Evolutionary conservation across 1,140 invertebrate species (phyloP).

Genomic region (Batillaria attramentaria): DNA sequence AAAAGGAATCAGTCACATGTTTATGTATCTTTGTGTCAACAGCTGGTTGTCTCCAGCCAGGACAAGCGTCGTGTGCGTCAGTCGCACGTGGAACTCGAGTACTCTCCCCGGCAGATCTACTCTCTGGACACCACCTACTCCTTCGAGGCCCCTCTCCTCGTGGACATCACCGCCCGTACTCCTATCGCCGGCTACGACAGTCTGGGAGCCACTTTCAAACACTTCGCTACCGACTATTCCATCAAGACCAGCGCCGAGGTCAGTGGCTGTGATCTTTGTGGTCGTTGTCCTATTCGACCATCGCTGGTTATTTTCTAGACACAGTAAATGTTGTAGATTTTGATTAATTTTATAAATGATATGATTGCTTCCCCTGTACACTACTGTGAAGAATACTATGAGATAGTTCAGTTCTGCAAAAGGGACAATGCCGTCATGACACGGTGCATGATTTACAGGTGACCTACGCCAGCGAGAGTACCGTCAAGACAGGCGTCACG

Average conservation of each 20-base stretch:
- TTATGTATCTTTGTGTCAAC: too few species aligned
- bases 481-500: conserved; percentile 17
- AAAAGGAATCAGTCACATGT: too few species aligned
- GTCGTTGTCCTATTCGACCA: too few species aligned
- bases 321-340: too few species aligned
- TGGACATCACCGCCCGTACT: conserved; percentile 19
- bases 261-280: background rate
- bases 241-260: conserved; percentile 25
- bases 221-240: background rate
- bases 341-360: too few species aligned
- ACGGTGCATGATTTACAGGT: too few species aligned
- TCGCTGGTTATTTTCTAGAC: too few species aligned
- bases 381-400: too few species aligned
- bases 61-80: background rate
- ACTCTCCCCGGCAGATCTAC: conserved; percentile 21
- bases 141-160: conserved; percentile 12
- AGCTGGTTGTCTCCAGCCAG: conserved; percentile 23
- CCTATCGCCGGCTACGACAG: conserved; percentile 9
- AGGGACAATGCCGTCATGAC: too few species aligned
- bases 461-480: conserved; percentile 20
- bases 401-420: too few species aligned
- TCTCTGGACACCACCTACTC: conserved; percentile 21
- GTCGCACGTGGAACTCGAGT: conserved; percentile 24
- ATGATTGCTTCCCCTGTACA: too few species aligned
- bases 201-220: conserved; percentile 19